Evolutionary conservation across 1,140 invertebrate species (phyloP), one percentile per base, ranked within the genome.

Genomic region (Reticulitermes speratus): DNA sequence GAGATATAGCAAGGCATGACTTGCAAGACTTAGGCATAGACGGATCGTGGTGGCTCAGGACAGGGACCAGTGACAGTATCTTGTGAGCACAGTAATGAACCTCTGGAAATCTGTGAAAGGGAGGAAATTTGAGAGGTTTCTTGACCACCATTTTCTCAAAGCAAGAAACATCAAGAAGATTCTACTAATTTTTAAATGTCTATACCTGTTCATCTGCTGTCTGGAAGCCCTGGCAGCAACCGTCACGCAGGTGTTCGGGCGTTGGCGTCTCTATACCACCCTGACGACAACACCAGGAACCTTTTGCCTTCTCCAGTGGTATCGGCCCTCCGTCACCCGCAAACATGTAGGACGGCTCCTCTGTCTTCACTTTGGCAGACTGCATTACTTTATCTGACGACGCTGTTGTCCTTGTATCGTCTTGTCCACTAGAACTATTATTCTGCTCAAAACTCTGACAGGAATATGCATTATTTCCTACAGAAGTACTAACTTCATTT

Each of bases 201-300:
- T 21, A 30, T 75, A 75, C 65, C 65, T 84, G 48, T 23, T 87
- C 84, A 44, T 92, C 88, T 90, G 94, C 94, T 25, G 94, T 95
- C 90, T 95, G 94, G n/a, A 95, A 90, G 59, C 94, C 94, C 87
- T 94, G 92, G 89, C 95, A 96, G 87, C 94, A 94, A 44, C 94
- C 95, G 75, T 95, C 95, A 87, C 93, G 93, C n/a, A 95, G 89
- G 89, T 96, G 95, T 89, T 96, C 95, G 0, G 93, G 92, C 0
- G 94, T 95, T 44, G 95, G 94, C 69, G 94, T 93, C 83, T 94
- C 93, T 0, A 93, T 95, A 6, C 95, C 94, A 16, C 94, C 95
- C 89, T 94, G 93, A 75, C 95, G 92, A 90, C 95, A 95, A 87
- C 95, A 95, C 88, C 94, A 95, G 38, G 95, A 94, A 3, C 94